Percentiles rank a stretch among this genome's conserved stretches.
These are phyloP conservation scores for Temnothorax curvispinosus DNA, from an alignment of 1,140 invertebrate species.

Conservation along the genomic window DNA sequence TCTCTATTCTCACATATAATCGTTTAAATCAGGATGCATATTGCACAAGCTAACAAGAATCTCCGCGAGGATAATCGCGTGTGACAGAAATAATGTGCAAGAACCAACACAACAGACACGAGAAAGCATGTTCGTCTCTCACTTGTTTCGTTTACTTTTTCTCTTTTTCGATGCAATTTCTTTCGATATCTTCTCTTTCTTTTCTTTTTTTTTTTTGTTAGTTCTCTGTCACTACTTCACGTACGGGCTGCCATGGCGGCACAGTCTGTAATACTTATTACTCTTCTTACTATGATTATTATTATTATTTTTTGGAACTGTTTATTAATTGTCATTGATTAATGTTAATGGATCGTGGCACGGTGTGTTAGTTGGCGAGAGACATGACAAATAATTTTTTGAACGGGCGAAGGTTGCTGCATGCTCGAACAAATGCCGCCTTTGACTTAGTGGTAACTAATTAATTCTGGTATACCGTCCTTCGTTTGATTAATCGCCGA, in stretches of 20 bases:
- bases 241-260: slow-evolving; percentile 70
- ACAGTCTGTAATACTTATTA: slow-evolving; percentile 57
- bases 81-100: slow-evolving; percentile 40
- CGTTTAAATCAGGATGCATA: slow-evolving; percentile 44
- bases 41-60: slow-evolving; percentile 48
- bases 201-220: neutral
- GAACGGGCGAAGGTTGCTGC: slow-evolving; percentile 83
- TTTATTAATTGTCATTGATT: slow-evolving; percentile 83
- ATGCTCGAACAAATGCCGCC: slow-evolving; percentile 83
- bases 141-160: slow-evolving; percentile 3
- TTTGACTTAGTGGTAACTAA: slow-evolving; percentile 85
- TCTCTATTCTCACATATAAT: slow-evolving; percentile 14
- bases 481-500: slow-evolving; percentile 69
- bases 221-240: slow-evolving; percentile 31
- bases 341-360: slow-evolving; percentile 85
- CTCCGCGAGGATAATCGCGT: neutral
- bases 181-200: slow-evolving; percentile 27
- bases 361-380: slow-evolving; percentile 85
- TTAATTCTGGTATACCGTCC: slow-evolving; percentile 77
- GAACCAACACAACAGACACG: slow-evolving; percentile 41
- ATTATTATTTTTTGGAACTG: slow-evolving; percentile 75
- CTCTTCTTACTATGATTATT: slow-evolving; percentile 52
- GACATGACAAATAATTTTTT: slow-evolving; percentile 75
- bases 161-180: slow-evolving; percentile 37
- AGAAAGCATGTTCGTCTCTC: slow-evolving; percentile 40